A percentile compares a stretch with the other conserved stretches of the same genome.
Conservation (phyloP, 2,797 vertebrate genomes). For the Syngnathus rostellatus region DNA sequence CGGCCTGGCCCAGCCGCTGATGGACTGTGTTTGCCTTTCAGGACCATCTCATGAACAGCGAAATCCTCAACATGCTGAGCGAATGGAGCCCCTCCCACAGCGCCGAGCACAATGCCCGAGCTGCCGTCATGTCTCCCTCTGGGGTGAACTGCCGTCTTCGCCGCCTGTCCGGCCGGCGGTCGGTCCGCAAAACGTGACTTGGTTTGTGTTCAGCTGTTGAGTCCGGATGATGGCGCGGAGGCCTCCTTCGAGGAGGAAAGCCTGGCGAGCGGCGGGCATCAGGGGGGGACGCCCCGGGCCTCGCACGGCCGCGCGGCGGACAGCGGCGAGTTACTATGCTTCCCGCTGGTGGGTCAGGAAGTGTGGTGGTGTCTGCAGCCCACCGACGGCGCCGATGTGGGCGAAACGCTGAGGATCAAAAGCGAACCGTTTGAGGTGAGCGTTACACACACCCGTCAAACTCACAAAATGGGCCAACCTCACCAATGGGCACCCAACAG, state of each 20-base stretch:
- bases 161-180: not conserved
- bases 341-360: slow-evolving; percentile 60
- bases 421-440: slow-evolving; percentile 34
- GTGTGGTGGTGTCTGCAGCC: slow-evolving; percentile 43
- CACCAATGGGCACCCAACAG: no score
- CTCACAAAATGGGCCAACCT: no score
- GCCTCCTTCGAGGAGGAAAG: not conserved
- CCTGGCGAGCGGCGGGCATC: not conserved
- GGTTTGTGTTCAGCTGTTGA: not conserved
- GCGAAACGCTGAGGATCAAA: slow-evolving; percentile 5
- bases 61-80: slow-evolving; percentile 1
- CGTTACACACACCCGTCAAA: not conserved
- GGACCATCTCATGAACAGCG: slow-evolving; percentile 7
- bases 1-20: no score
- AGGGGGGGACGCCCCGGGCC: not conserved
- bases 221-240: not conserved
- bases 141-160: not conserved
- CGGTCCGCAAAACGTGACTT: not conserved
- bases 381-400: slow-evolving; percentile 8
- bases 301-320: not conserved
- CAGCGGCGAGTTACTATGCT: slow-evolving; percentile 43
- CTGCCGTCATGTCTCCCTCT: not conserved
- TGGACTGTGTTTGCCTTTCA: not conserved
- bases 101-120: not conserved
- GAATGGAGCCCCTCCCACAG: slow-evolving; percentile 2